Percentiles rank a stretch among this genome's conserved stretches.
Evolutionary conservation across 2,797 vertebrate genomes (phyloP).

Genomic region (Artibeus lituratus): DNA sequence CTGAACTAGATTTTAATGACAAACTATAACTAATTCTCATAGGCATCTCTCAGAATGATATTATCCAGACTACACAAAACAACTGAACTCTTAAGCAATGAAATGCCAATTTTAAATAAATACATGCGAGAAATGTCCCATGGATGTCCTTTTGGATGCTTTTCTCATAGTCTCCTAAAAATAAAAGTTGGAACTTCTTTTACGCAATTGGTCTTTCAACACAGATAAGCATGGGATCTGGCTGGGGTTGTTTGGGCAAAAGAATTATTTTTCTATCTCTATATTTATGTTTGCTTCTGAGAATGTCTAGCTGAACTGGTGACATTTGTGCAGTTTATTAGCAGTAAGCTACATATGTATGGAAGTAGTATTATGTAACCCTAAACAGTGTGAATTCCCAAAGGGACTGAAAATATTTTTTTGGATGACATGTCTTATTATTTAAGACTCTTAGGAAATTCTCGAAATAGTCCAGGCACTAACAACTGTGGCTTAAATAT

Average conservation of each 20-base stretch:
- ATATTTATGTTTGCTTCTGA: constrained; percentile 72
- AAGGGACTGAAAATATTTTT: constrained; percentile 29
- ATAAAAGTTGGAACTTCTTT: constrained; percentile 71
- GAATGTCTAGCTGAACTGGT: constrained; percentile 68
- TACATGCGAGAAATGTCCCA: constrained; percentile 40
- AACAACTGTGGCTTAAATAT: background rate
- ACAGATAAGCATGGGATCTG: constrained; percentile 67
- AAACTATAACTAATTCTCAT: background rate
- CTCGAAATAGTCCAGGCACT: constrained; percentile 11
- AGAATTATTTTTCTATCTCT: constrained; percentile 72
- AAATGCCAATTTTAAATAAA: constrained; percentile 53
- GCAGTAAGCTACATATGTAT: constrained; percentile 45
- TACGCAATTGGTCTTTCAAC: constrained; percentile 67
- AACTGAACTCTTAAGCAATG: background rate
- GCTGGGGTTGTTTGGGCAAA: constrained; percentile 68
- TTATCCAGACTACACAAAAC: background rate
- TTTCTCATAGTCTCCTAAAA: constrained; percentile 70
- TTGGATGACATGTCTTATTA: constrained; percentile 44
- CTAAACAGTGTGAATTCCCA: constrained; percentile 51
- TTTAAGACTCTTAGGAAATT: constrained; percentile 52
- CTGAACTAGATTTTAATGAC: background rate
- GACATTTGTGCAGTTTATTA: constrained; percentile 69
- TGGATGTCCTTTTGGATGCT: constrained; percentile 37
- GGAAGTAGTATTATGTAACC: constrained; percentile 44
- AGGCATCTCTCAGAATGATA: constrained; percentile 5